A percentile compares a stretch with the other conserved stretches of the same genome.
These are phyloP conservation scores for Alcis repandata DNA, from an alignment of 2,888 invertebrate species.

Conservation along the genomic window DNA sequence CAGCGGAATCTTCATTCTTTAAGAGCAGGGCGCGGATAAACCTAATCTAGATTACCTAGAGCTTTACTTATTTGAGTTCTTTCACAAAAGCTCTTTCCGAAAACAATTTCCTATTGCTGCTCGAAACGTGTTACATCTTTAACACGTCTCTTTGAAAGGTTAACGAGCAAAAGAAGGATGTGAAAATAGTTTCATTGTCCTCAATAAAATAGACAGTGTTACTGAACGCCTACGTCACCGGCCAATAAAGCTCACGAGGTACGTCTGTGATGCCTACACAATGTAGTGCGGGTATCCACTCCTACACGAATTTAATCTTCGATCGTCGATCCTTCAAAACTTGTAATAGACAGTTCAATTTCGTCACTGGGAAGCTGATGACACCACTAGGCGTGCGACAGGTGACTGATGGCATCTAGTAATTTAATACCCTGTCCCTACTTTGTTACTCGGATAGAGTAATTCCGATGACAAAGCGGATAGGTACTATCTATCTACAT, in stretches of 20 bases:
- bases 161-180: conserved; percentile 29
- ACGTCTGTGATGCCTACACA: conserved; percentile 13
- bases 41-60: conserved; percentile 14
- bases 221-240: conserved; percentile 14
- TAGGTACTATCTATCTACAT: conserved; percentile 32
- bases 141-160: conserved; percentile 28
- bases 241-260: conserved; percentile 12
- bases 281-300: conserved; percentile 7
- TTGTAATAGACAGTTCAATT: conserved; percentile 58
- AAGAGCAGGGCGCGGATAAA: conserved; percentile 1
- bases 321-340: conserved; percentile 37
- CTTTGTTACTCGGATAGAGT: conserved; percentile 66
- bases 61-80: conserved; percentile 13
- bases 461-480: conserved; percentile 70
- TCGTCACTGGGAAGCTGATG: conserved; percentile 53
- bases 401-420: conserved; percentile 62
- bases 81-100: conserved; percentile 23
- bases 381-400: conserved; percentile 53
- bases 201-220: conserved; percentile 23
- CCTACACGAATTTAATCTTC: conserved; percentile 19
- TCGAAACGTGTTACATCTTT: conserved; percentile 16
- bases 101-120: conserved; percentile 19
- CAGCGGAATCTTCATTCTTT: conserved; percentile 1
- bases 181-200: conserved; percentile 29
- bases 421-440: conserved; percentile 63